Evolutionary conservation across 1,140 invertebrate genomes (phyloP).

Genomic region (Pogonomyrmex barbatus): DNA sequence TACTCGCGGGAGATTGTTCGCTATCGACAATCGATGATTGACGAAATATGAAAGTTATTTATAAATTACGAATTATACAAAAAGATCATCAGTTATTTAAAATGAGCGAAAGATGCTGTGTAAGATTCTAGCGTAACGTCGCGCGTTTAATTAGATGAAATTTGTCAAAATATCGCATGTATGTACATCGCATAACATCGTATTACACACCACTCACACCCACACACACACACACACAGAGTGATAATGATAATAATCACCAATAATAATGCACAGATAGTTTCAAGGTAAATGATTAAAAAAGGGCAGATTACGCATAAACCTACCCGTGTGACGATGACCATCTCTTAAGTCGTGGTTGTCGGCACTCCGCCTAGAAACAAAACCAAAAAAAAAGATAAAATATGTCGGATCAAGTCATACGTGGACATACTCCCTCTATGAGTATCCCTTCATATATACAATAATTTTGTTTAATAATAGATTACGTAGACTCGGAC

Average conservation of each 20-base stretch:
- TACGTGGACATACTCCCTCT: neutral
- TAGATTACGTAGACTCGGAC: neutral
- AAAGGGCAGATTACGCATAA: neutral
- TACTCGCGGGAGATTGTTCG: neutral
- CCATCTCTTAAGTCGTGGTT: conserved; percentile 87
- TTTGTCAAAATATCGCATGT: no score
- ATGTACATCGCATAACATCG: no score
- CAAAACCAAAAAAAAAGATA: neutral
- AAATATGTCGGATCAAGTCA: neutral
- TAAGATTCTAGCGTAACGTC: neutral
- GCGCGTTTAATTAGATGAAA: neutral
- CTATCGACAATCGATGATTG: neutral
- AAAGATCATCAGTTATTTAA: no score
- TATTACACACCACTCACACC: no score
- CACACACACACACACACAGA: no score
- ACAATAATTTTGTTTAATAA: neutral
- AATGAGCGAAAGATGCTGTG: no score
- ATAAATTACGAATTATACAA: no score
- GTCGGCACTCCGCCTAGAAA: conserved; percentile 82
- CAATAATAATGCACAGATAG: neutral
- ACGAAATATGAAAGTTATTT: neutral
- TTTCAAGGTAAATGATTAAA: neutral
- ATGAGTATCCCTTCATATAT: neutral
- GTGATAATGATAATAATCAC: neutral
- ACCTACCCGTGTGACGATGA: conserved; percentile 91